A percentile compares a stretch with the other conserved stretches of the same genome.
Evolutionary conservation across 2,113 vertebrate species (phyloP).

Genomic region (Eonycteris spelaea): DNA sequence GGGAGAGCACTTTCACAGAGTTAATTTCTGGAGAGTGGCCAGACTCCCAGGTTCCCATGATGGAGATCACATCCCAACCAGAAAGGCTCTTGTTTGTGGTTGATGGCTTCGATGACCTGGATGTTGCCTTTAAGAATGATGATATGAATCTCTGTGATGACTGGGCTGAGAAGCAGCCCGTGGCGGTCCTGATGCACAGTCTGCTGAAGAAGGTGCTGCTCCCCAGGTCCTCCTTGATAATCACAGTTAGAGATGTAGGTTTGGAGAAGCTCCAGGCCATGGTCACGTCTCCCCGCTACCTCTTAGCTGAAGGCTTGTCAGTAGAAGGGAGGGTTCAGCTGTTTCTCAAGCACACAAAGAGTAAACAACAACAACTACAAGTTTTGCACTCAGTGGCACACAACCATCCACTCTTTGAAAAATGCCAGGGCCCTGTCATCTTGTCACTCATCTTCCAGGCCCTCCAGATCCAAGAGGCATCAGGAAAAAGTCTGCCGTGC

Average conservation of each 20-base stretch:
- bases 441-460: not conserved
- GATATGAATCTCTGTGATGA: accelerated
- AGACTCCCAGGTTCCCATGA: accelerated
- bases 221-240: slow-evolving; percentile 6
- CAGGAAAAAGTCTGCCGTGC: accelerated
- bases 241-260: slow-evolving; percentile 32
- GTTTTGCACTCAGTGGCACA: accelerated
- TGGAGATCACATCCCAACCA: not conserved
- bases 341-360: not conserved
- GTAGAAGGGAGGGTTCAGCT: not conserved
- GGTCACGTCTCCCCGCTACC: not conserved
- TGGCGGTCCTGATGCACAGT: not conserved
- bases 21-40: slow-evolving; percentile 52
- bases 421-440: not conserved
- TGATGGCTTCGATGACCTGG: slow-evolving; percentile 63
- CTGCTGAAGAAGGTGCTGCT: slow-evolving; percentile 67
- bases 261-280: not conserved
- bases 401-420: not conserved
- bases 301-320: not conserved
- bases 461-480: not conserved
- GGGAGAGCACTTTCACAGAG: slow-evolving; percentile 21
- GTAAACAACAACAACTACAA: accelerated
- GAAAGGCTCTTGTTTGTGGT: slow-evolving; percentile 72
- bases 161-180: not conserved
- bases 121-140: accelerated